Conservation (phyloP, 2,888 invertebrate genomes). For the Hesperia comma region DNA sequence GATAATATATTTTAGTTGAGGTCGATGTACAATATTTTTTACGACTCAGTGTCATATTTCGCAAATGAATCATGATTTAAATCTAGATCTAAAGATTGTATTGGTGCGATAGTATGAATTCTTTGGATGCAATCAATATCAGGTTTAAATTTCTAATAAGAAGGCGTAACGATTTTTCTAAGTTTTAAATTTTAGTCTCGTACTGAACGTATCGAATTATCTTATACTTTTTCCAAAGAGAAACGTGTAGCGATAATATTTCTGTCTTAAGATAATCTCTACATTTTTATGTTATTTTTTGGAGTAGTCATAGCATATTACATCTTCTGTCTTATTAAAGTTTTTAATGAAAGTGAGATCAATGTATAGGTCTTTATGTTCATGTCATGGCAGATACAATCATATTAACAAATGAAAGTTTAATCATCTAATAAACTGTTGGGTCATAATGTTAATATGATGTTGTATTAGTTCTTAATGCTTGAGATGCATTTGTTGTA, state of each 20-base stretch:
- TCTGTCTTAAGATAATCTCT: neutral
- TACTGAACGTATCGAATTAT: no score
- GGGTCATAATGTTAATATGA: neutral
- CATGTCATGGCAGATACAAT: neutral
- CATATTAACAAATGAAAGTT: neutral
- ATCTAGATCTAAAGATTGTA: neutral
- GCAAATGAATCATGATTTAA: conserved; percentile 5
- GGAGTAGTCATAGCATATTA: no score
- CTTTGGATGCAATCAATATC: neutral
- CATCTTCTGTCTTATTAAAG: neutral
- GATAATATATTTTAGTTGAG: conserved; percentile 1
- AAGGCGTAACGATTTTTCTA: conserved; percentile 3
- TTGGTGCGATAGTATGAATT: neutral
- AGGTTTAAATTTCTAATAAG: conserved; percentile 7
- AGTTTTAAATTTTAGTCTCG: neutral
- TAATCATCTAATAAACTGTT: conserved; percentile 3
- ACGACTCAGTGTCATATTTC: conserved; percentile 1
- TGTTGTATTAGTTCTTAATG: conserved; percentile 1
- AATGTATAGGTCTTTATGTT: neutral
- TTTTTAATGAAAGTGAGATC: neutral
- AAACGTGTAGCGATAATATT: neutral
- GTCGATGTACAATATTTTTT: conserved; percentile 11
- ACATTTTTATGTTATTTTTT: neutral
- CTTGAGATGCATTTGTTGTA: conserved; percentile 7
- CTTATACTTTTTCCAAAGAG: neutral